Conservation (phyloP, 2,888 invertebrate species). For the Harpalus rubripes region DNA sequence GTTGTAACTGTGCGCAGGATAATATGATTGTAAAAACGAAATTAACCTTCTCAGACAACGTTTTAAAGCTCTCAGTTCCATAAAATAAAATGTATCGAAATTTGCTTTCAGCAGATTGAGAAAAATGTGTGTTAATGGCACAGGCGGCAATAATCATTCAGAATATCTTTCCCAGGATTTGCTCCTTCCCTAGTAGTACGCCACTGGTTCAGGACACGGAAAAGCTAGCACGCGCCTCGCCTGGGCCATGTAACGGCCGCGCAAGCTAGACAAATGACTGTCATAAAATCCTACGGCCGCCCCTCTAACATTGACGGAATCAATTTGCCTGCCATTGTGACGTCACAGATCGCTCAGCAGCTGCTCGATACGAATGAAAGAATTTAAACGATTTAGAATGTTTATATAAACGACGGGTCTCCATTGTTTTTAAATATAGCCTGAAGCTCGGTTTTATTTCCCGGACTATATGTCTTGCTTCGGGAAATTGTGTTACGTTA, state of each 20-base stretch:
- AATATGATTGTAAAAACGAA: conserved; percentile 6
- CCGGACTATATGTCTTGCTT: conserved; percentile 7
- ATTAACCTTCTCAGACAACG: background rate
- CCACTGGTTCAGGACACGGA: conserved; percentile 38
- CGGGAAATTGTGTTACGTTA: background rate
- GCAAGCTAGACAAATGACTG: conserved; percentile 68
- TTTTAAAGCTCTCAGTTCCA: conserved; percentile 19
- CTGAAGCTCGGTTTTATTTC: background rate
- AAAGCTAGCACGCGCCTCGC: conserved; percentile 46
- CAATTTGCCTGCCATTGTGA: conserved; percentile 67
- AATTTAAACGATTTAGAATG: conserved; percentile 48
- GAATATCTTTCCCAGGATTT: background rate
- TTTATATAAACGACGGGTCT: conserved; percentile 41
- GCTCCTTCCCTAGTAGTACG: background rate
- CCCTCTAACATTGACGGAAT: conserved; percentile 67
- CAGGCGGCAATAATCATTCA: conserved; percentile 31
- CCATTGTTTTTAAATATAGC: conserved; percentile 29
- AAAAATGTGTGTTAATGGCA: conserved; percentile 47
- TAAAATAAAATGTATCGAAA: conserved; percentile 46
- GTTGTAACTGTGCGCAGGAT: background rate
- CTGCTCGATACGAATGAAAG: conserved; percentile 50
- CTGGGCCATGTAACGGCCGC: conserved; percentile 42
- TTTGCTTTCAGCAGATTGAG: conserved; percentile 49
- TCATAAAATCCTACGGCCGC: conserved; percentile 68
- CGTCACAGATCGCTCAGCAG: conserved; percentile 52